Percentiles rank a stretch among this genome's conserved stretches.
These are phyloP conservation scores for Bombylius major DNA, from an alignment of 2,888 invertebrate genomes.

Conservation along the genomic window DNA sequence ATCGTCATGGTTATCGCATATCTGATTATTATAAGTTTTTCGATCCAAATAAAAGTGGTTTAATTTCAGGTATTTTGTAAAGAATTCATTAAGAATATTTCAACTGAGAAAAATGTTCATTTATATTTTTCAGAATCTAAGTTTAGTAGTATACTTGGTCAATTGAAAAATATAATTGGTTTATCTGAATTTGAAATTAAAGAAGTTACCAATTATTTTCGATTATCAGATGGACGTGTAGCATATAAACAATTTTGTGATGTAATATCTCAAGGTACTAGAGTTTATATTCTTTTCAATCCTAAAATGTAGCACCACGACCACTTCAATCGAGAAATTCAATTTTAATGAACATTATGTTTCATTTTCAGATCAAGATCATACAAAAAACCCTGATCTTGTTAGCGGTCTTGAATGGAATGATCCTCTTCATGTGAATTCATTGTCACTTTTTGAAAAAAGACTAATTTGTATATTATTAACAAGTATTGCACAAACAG, in stretches of 20 bases:
- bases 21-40: slow-evolving; percentile 56
- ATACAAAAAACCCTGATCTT: slow-evolving; percentile 33
- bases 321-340: no score
- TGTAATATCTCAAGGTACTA: slow-evolving; percentile 44
- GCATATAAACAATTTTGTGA: slow-evolving; percentile 63
- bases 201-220: slow-evolving; percentile 64
- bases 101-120: not conserved
- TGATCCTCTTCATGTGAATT: slow-evolving; percentile 54
- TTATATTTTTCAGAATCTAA: slow-evolving; percentile 45
- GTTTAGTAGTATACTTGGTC: slow-evolving; percentile 57
- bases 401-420: slow-evolving; percentile 51
- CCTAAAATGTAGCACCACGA: no score
- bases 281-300: slow-evolving; percentile 13
- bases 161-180: slow-evolving; percentile 51
- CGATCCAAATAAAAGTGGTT: slow-evolving; percentile 53
- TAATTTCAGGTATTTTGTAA: slow-evolving; percentile 47
- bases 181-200: slow-evolving; percentile 58
- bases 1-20: slow-evolving; percentile 57
- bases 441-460: slow-evolving; percentile 51
- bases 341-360: not conserved
- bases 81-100: not conserved
- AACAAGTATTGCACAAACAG: slow-evolving; percentile 54
- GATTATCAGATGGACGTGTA: slow-evolving; percentile 64
- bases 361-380: slow-evolving; percentile 37
- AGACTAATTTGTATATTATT: slow-evolving; percentile 54